Base-by-base conservation (phyloP, 2,113 vertebrate genomes). In the Coregonus clupeaformis region DNA sequence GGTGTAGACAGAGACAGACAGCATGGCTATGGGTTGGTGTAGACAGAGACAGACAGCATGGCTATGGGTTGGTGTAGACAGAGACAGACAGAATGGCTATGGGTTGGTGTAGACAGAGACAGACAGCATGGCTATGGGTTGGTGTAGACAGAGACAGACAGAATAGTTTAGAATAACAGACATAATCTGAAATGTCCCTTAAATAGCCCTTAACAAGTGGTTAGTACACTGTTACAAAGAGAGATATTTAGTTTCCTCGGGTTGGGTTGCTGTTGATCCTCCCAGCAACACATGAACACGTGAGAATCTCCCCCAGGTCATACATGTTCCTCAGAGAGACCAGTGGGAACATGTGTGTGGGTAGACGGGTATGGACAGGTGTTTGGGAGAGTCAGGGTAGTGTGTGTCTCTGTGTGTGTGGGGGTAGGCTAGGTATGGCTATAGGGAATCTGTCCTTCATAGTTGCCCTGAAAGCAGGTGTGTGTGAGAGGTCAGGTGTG, bases 171-270 rank as follows among this genome's bases (percentile, higher is more conserved):
- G 42, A 45, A 45, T 45, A 11, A 45, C 42, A 45, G 42, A 9
- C 42, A 45, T 4, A 1, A 27, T 27, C 27, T 45, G 5, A 45
- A 45, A 45, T 45, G 42, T 45, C 5, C 42, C 1, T 45, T 9
- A 45, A 6, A 27, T 2, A 27, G 27, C 83, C 80, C 77, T 76
- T 84, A 67, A 81, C 59, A 81, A 87, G 79, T 60, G 79, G 77
- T 88, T 80, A 88, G 90, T 88, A 87, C 76, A 76, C 77, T 62
- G 65, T 59, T 49, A 62, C 30, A 52, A 30, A 81, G 89, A 90
- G 89, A 83, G 88, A 91, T 88, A 83, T 86, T 90, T 90, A 87
- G 83, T 83, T 45, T 45, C 42, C 42, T 45, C 42, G 25, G 74
- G 69, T 27, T 72, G 60, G 69, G 24, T 64, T 60, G 1, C 69